These are phyloP conservation scores for Cyclura pinguis DNA, from an alignment of 2,797 vertebrate genomes.

Conservation along the genomic window DNA sequence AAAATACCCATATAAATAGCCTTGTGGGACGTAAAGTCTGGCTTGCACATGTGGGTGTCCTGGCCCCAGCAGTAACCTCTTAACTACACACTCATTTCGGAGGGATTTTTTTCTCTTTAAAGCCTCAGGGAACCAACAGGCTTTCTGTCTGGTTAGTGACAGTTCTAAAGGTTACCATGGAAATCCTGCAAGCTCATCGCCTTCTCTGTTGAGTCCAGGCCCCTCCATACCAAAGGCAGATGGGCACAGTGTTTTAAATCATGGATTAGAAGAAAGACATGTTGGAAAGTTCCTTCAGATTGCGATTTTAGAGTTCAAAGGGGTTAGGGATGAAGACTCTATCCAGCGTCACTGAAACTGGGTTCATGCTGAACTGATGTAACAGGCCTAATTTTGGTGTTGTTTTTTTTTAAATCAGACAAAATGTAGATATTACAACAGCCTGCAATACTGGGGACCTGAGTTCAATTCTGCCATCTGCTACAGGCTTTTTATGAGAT, in stretches of 20 bases:
- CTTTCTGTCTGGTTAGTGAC: conserved; percentile 26
- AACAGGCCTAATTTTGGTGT: not conserved
- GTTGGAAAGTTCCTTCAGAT: not conserved
- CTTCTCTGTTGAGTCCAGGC: conserved; percentile 41
- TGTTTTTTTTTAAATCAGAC: not conserved
- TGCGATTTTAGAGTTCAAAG: not conserved
- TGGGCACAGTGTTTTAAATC: not conserved
- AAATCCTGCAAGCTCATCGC: conserved; percentile 63
- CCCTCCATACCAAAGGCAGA: conserved; percentile 14
- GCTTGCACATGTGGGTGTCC: not conserved
- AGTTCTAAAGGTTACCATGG: conserved; percentile 63
- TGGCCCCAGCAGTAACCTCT: not conserved
- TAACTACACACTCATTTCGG: not conserved
- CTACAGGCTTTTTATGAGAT: not conserved
- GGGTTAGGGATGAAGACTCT: rapidly evolving
- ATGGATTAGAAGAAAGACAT: conserved; percentile 5
- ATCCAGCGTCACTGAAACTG: not conserved
- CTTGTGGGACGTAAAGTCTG: not conserved
- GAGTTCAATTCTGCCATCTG: not conserved
- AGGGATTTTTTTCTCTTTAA: not conserved
- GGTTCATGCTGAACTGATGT: not conserved
- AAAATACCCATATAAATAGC: not conserved
- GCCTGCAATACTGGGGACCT: not conserved
- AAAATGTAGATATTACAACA: not conserved
- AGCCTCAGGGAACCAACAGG: conserved; percentile 32